A percentile compares a stretch with the other conserved stretches of the same genome.
Conservation (phyloP, 2,888 invertebrate genomes). For the Xestia rhomboidea region DNA sequence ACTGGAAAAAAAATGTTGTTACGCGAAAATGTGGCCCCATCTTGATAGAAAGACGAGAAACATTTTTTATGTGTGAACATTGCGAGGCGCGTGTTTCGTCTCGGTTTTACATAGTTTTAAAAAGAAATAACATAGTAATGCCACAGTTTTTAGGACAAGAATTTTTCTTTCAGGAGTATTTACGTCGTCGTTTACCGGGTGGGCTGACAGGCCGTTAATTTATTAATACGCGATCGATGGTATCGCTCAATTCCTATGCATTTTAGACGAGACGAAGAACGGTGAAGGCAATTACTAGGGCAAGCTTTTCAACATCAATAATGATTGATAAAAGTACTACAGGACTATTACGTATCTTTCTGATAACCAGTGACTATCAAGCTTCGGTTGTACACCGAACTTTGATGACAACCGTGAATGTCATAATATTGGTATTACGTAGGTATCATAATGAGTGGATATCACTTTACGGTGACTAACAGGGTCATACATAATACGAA, state of each 20-base stretch:
- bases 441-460: too few relatives aligned
- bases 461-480: too few relatives aligned
- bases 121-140: constrained; percentile 34
- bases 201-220: constrained; percentile 43
- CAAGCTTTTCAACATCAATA: constrained; percentile 24
- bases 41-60: constrained; percentile 44
- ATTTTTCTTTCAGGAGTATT: constrained; percentile 28
- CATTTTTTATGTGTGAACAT: constrained; percentile 27
- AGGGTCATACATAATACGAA: too few relatives aligned
- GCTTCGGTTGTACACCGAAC: too few relatives aligned
- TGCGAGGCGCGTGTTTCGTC: constrained; percentile 16
- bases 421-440: too few relatives aligned
- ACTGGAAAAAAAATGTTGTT: constrained; percentile 44
- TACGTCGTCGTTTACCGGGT: constrained; percentile 16
- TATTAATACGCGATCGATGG: constrained; percentile 49
- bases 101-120: constrained; percentile 32
- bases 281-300: constrained; percentile 9
- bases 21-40: constrained; percentile 47
- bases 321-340: constrained; percentile 27
- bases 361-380: too few relatives aligned
- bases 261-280: constrained; percentile 51
- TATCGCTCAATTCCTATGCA: constrained; percentile 37
- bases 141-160: neutral
- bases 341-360: too few relatives aligned
- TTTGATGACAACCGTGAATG: too few relatives aligned